phyloP scores from a whole-genome alignment of 1,140 invertebrate genomes.

The Psilanteris sp. region DNA sequence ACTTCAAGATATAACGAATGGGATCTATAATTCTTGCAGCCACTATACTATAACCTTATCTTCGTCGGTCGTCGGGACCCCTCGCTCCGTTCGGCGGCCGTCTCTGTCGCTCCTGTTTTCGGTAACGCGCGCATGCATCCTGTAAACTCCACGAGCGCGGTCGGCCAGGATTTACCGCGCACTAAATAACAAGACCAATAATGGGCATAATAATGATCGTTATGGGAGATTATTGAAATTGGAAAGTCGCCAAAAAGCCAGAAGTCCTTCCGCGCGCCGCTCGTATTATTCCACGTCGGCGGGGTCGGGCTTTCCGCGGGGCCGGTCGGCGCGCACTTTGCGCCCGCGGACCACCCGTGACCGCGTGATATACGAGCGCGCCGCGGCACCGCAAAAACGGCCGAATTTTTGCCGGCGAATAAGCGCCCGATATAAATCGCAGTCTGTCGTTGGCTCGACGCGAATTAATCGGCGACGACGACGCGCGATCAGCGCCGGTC shows the following conservation, averaged over 20 bases:
- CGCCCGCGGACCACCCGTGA: conserved; percentile 5
- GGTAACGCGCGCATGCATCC: conserved; percentile 62
- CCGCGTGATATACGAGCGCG: conserved; percentile 8
- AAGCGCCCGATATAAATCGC: too few species aligned
- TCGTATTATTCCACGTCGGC: conserved; percentile 34
- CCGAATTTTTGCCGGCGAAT: too few species aligned
- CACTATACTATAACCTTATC: conserved; percentile 36
- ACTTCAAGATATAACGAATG: conserved; percentile 44
- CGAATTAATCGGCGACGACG: too few species aligned
- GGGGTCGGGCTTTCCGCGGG: conserved; percentile 8
- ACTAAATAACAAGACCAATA: conserved; percentile 75
- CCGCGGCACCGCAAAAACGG: conserved; percentile 34
- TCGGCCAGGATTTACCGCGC: conserved; percentile 69
- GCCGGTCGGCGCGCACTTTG: conserved; percentile 29
- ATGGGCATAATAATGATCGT: conserved; percentile 73
- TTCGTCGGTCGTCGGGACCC: conserved; percentile 12
- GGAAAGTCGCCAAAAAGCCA: conserved; percentile 71
- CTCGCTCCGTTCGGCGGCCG: neutral
- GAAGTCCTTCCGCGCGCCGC: conserved; percentile 13
- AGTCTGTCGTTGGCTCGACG: too few species aligned
- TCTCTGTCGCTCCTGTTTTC: conserved; percentile 38
- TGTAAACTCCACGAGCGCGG: conserved; percentile 63
- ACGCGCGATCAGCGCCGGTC: too few species aligned
- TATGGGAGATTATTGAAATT: conserved; percentile 76
- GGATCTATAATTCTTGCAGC: conserved; percentile 47